Conservation (phyloP, 2,797 vertebrate genomes). For the Propithecus deckenii region DNA sequence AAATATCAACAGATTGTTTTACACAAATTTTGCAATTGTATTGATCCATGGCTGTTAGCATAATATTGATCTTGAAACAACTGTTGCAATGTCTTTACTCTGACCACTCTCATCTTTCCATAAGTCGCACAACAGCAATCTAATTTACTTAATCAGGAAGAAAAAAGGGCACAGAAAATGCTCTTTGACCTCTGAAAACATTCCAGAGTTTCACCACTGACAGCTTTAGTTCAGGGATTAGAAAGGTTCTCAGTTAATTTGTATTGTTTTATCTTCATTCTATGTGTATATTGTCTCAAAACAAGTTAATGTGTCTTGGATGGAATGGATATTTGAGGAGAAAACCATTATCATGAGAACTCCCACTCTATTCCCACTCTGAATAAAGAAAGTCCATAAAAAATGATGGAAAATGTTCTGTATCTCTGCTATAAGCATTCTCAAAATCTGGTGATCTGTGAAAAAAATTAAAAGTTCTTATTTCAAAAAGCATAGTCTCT, state of each 20-base stretch:
- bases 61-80: slow-evolving; percentile 9
- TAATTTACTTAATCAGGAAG: not conserved
- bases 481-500: not conserved
- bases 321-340: not conserved
- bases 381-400: not conserved
- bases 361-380: not conserved
- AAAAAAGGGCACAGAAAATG: not conserved
- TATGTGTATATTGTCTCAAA: not conserved
- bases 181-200: slow-evolving; percentile 19
- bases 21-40: slow-evolving; percentile 8
- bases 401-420: not conserved
- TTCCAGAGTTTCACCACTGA: not conserved
- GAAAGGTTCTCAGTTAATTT: not conserved
- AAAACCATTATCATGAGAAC: not conserved
- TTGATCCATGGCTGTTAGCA: not conserved
- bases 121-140: not conserved
- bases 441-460: not conserved
- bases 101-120: not conserved
- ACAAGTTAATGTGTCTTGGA: not conserved
- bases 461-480: not conserved
- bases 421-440: not conserved
- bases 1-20: not conserved
- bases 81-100: slow-evolving; percentile 10
- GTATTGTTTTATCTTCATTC: not conserved
- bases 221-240: not conserved